These are phyloP conservation scores for Chrysina gloriosa DNA, from an alignment of 2,888 invertebrate genomes.

Conservation along the genomic window DNA sequence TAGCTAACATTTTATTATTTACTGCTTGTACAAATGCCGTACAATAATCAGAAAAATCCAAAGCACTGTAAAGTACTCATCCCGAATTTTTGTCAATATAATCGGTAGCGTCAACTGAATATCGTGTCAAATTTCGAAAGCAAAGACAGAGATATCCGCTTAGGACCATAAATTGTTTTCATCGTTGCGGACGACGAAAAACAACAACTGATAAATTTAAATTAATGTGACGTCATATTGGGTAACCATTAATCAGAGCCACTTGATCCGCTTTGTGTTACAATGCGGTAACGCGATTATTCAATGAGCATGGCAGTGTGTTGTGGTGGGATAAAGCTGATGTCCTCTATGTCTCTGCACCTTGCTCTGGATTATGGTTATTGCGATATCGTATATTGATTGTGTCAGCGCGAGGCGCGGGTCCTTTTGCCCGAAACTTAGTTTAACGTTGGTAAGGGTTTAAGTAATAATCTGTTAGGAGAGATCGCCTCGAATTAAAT, in stretches of 20 bases:
- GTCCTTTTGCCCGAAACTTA: slow-evolving; percentile 32
- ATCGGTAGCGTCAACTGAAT: not conserved
- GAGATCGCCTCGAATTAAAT: not conserved
- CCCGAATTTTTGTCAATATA: not conserved
- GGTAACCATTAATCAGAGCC: slow-evolving; percentile 56
- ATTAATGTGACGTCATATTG: slow-evolving; percentile 56
- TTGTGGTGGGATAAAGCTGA: slow-evolving; percentile 52
- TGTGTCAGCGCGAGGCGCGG: slow-evolving; percentile 39
- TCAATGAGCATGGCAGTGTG: slow-evolving; percentile 55
- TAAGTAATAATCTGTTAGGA: not conserved
- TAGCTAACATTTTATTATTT: too few species aligned
- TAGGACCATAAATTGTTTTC: slow-evolving; percentile 35
- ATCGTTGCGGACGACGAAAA: slow-evolving; percentile 44
- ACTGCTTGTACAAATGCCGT: not conserved
- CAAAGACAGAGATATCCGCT: slow-evolving; percentile 30
- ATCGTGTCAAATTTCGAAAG: slow-evolving; percentile 18
- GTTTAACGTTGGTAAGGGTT: slow-evolving; percentile 1
- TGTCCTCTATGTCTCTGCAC: slow-evolving; percentile 50
- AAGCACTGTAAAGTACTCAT: too few species aligned
- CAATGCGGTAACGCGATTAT: slow-evolving; percentile 58
- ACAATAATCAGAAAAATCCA: not conserved
- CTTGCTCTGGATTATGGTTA: slow-evolving; percentile 49
- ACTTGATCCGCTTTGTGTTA: slow-evolving; percentile 55
- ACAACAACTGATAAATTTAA: slow-evolving; percentile 53
- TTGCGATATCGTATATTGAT: slow-evolving; percentile 46